phyloP scores from a whole-genome alignment of 2,888 invertebrate species.

The Gymnoscelis rufifasciata region DNA sequence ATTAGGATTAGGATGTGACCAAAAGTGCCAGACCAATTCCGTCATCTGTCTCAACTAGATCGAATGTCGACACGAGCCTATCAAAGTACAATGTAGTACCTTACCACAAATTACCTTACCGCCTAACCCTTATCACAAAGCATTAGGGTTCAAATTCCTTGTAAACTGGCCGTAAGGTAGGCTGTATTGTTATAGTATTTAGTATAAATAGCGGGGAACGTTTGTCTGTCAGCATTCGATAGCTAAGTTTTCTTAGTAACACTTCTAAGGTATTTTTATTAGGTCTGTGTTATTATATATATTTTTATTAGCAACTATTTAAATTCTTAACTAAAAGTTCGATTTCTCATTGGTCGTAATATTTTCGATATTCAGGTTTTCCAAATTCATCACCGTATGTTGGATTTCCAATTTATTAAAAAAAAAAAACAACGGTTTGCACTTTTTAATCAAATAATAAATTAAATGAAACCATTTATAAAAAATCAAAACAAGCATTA shows the following conservation, averaged over 20 bases:
- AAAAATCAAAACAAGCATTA: too few species aligned
- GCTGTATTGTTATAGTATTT: slow-evolving; percentile 18
- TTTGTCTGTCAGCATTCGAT: slow-evolving; percentile 21
- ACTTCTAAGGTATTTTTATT: slow-evolving; percentile 1
- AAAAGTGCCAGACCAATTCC: neutral
- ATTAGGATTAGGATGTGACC: neutral
- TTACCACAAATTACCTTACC: slow-evolving; percentile 17
- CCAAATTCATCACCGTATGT: too few species aligned
- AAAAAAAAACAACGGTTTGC: too few species aligned
- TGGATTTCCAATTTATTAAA: too few species aligned
- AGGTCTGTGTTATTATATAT: neutral
- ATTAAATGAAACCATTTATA: too few species aligned
- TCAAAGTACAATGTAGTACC: slow-evolving; percentile 22
- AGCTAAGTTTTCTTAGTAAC: slow-evolving; percentile 6
- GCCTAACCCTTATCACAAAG: slow-evolving; percentile 1
- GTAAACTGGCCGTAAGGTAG: neutral
- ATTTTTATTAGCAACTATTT: too few species aligned
- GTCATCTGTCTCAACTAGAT: slow-evolving; percentile 15
- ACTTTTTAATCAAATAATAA: too few species aligned
- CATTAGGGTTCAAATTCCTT: slow-evolving; percentile 5
- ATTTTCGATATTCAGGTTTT: too few species aligned
- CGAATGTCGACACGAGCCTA: slow-evolving; percentile 28
- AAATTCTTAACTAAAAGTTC: too few species aligned
- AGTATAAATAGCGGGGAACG: slow-evolving; percentile 23
- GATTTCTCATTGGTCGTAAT: too few species aligned